phyloP scores from a whole-genome alignment of 2,888 invertebrate genomes.

The Heliconius hortense region DNA sequence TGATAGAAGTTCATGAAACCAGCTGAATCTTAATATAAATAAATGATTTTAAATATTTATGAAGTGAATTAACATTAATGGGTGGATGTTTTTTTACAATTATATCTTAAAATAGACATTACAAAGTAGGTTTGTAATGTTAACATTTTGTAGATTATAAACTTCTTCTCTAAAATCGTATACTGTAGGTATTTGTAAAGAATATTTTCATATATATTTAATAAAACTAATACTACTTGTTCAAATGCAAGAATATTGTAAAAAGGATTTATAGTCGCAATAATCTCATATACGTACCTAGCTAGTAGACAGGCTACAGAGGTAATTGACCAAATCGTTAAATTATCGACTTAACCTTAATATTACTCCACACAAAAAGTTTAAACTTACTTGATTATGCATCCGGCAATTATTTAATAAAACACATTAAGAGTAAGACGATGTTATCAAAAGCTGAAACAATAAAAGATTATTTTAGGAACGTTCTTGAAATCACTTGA shows the following conservation, averaged over 20 bases:
- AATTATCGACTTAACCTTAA: slow-evolving; percentile 4
- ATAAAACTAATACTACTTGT: not conserved
- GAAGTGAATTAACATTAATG: not conserved
- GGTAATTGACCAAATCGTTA: not conserved
- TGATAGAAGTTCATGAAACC: not conserved
- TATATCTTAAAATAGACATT: not conserved
- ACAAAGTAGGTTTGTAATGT: not conserved
- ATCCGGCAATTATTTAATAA: slow-evolving; percentile 17
- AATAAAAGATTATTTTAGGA: not conserved
- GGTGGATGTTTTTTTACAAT: not conserved
- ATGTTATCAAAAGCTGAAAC: not conserved
- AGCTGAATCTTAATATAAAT: not conserved
- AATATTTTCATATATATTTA: not conserved
- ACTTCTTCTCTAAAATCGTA: not conserved
- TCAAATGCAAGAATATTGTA: not conserved
- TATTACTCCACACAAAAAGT: slow-evolving; percentile 2
- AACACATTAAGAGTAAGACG: slow-evolving; percentile 2
- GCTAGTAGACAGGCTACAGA: not conserved
- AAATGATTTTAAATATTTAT: slow-evolving; percentile 11
- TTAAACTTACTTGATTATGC: not conserved
- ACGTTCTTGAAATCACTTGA: slow-evolving; percentile 5
- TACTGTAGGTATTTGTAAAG: not conserved
- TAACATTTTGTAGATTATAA: not conserved
- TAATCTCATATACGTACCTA: not conserved
- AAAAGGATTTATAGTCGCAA: not conserved